phyloP scores from a whole-genome alignment of 2,797 vertebrate genomes.

The Poecilia wingei region DNA sequence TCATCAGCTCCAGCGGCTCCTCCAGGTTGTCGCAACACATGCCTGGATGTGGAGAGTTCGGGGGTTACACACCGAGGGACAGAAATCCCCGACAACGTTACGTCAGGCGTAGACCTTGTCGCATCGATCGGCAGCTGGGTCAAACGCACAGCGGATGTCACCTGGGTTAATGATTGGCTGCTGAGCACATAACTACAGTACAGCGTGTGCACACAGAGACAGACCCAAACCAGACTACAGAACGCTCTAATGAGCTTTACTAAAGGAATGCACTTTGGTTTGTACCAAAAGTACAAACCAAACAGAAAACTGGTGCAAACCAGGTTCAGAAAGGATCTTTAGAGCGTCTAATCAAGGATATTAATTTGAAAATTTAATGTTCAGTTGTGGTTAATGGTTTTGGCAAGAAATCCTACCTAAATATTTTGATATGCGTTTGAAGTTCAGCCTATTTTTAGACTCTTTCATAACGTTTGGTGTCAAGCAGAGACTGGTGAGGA shows the following conservation, averaged over 20 bases:
- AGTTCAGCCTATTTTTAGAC: neutral
- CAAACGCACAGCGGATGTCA: conserved; percentile 54
- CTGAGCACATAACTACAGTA: conserved; percentile 52
- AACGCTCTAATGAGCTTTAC: neutral
- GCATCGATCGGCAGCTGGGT: conserved; percentile 66
- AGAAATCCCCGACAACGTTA: neutral
- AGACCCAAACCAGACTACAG: neutral
- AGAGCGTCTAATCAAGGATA: neutral
- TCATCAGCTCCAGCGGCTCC: conserved; percentile 85
- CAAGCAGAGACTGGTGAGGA: neutral
- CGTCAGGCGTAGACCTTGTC: neutral
- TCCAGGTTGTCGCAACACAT: conserved; percentile 76
- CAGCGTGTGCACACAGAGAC: neutral
- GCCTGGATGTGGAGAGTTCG: conserved; percentile 42
- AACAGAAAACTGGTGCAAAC: neutral
- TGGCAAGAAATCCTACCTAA: neutral
- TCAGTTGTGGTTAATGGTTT: neutral
- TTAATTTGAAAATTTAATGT: neutral
- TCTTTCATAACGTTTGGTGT: neutral
- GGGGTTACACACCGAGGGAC: neutral
- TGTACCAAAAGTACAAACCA: neutral
- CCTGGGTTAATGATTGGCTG: conserved; percentile 80
- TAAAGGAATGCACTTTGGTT: neutral
- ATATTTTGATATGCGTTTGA: neutral
- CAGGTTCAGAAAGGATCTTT: neutral